Percentiles rank a stretch among this genome's conserved stretches.
Conservation (phyloP, 2,888 invertebrate species). For the Brachypterus glaber region DNA sequence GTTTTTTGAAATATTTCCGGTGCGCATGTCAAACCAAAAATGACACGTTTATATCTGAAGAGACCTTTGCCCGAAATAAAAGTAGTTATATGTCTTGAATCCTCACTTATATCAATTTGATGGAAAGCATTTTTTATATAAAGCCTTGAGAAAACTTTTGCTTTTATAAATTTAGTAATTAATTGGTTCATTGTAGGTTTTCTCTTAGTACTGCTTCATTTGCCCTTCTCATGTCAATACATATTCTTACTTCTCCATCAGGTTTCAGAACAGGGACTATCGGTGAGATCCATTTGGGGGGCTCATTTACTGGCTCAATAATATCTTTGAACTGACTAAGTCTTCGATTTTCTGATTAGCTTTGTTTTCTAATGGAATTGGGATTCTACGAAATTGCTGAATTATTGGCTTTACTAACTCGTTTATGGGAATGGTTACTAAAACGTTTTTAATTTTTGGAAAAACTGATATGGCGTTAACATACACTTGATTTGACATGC, state of each 20-base stretch:
- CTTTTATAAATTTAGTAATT: constrained; percentile 24
- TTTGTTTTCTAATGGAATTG: constrained; percentile 23
- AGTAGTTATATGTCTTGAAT: constrained; percentile 28
- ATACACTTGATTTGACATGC: neutral
- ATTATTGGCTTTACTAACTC: constrained; percentile 24
- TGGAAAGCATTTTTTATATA: constrained; percentile 33
- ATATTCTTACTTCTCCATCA: neutral
- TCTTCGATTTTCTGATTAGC: constrained; percentile 24
- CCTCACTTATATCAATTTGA: constrained; percentile 24
- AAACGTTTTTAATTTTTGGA: constrained; percentile 27
- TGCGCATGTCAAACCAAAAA: constrained; percentile 33
- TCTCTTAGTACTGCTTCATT: constrained; percentile 16
- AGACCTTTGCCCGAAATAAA: constrained; percentile 26
- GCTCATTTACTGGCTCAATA: neutral
- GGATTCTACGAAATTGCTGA: constrained; percentile 24
- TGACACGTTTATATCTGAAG: constrained; percentile 31
- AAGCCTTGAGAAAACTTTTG: constrained; percentile 18
- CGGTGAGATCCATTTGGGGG: neutral
- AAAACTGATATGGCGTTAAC: constrained; percentile 10
- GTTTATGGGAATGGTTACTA: constrained; percentile 25
- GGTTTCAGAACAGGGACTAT: neutral
- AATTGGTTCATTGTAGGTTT: constrained; percentile 22
- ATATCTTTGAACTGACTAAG: constrained; percentile 8
- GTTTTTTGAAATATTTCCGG: constrained; percentile 30
- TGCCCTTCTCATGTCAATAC: neutral